phyloP scores from a whole-genome alignment of 2,113 vertebrate genomes.

The Datnioides undecimradiatus region DNA sequence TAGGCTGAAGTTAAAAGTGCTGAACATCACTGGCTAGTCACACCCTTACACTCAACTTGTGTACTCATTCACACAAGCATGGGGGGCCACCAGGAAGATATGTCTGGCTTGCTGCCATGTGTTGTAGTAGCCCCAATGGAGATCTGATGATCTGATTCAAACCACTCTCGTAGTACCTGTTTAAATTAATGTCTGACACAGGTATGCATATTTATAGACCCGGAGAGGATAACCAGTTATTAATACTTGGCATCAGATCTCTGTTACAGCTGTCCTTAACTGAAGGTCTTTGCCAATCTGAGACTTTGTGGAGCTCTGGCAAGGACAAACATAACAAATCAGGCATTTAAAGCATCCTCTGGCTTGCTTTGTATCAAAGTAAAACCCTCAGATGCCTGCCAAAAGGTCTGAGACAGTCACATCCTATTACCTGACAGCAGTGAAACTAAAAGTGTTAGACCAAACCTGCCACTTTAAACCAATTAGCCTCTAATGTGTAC shows the following conservation, averaged over 20 bases:
- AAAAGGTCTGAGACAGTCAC: conserved; percentile 57
- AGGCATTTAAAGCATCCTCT: conserved; percentile 29
- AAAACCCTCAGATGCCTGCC: conserved; percentile 22
- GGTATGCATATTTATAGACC: not conserved
- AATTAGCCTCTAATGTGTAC: conserved; percentile 49
- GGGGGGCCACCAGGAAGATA: not conserved
- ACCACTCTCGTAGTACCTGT: too few species aligned
- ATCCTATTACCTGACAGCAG: conserved; percentile 70
- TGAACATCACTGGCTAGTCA: not conserved
- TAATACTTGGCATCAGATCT: not conserved
- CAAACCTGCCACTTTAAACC: conserved; percentile 67
- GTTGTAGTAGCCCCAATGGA: conserved; percentile 1
- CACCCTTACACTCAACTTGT: not conserved
- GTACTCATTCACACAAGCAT: not conserved
- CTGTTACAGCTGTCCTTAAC: conserved; percentile 10
- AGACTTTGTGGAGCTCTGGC: not conserved
- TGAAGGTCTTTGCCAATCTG: not conserved
- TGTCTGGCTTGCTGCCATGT: conserved; percentile 1
- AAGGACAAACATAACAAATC: conserved; percentile 18
- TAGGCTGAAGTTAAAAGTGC: too few species aligned
- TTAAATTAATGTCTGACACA: too few species aligned
- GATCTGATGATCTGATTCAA: conserved; percentile 22
- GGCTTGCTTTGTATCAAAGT: conserved; percentile 11
- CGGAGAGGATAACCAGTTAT: not conserved
- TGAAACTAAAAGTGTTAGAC: conserved; percentile 56